phyloP scores from a whole-genome alignment of 2,888 invertebrate species.

The Athripsodes cinereus region DNA sequence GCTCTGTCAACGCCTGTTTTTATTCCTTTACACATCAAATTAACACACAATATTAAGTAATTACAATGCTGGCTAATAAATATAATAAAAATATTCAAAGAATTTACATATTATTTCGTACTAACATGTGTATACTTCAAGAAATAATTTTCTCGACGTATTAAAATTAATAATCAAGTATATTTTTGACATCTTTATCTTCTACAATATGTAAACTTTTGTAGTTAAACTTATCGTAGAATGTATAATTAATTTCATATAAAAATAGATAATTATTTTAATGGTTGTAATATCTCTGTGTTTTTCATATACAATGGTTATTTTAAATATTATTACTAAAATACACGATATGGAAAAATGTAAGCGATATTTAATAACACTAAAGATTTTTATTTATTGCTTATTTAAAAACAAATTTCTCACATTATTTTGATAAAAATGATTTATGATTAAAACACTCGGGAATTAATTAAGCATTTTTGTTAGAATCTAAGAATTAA shows the following conservation, averaged over 20 bases:
- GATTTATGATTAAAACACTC: background rate
- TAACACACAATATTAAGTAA: too few relatives aligned
- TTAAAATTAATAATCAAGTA: background rate
- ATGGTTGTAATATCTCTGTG: background rate
- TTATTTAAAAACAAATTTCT: slow-evolving; percentile 3
- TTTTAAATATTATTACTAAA: background rate
- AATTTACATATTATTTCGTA: too few relatives aligned
- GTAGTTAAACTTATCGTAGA: background rate
- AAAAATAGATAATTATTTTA: background rate
- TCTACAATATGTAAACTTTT: background rate
- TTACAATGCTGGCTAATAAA: too few relatives aligned
- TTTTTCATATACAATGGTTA: background rate
- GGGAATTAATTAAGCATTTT: too few relatives aligned
- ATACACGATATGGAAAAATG: background rate
- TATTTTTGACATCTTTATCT: background rate
- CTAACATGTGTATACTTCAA: background rate
- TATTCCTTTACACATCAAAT: too few relatives aligned
- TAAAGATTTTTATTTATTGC: slow-evolving; percentile 2
- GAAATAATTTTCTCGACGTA: background rate
- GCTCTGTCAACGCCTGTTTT: too few relatives aligned
- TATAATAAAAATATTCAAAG: too few relatives aligned
- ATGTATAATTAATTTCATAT: background rate
- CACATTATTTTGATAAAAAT: slow-evolving; percentile 1
- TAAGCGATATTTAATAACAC: slow-evolving; percentile 5
- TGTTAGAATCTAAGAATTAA: too few relatives aligned